Evolutionary conservation across 2,888 invertebrate genomes (phyloP), one percentile per base, ranked within the genome.

Genomic region (Leptinotarsa rubiginosa): DNA sequence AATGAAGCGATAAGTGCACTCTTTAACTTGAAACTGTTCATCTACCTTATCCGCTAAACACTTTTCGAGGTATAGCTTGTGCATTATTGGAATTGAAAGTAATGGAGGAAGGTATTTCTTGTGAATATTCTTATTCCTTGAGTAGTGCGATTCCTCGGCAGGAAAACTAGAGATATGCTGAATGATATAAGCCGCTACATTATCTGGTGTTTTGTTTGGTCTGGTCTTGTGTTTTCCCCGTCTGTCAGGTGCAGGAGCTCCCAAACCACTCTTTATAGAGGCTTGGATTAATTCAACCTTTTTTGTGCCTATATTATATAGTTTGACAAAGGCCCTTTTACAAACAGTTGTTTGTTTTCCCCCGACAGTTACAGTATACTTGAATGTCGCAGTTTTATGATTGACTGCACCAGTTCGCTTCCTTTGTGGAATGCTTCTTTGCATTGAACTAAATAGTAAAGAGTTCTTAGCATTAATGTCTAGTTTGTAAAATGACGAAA

Each of bases 71-170:
- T 49, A 49, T 13, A 78, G 69, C 16, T 67, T 7, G 50, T 75
- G 65, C 72, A 76, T 73, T 69, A 69, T 54, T 16, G 54, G 54
- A 25, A 73, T 64, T 52, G 70, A 74, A 5, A 74, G 52, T 52
- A 69, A 20, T n/a, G 74, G 69, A 18, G 77, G 73, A 31, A 77
- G 41, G 62, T 70, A 77, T 56, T 74, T 75, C 68, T 74, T 77
- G 62, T 77, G 62, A 16, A 18, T 4, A 65, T 74, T 78, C 64
- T 59, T 70, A 47, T 78, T 74, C n/a, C 78, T 65, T 1, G 74
- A 78, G 59, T 75, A 78, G 52, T 78, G 78, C 31, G 76, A 76
- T 47, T 68, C 49, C 22, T 75, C 73, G 20, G 56, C 70, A 73
- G 75, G 75, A 47, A 75, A 75, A 13, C 20, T 62, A 12, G 31